These are phyloP conservation scores for Enteromius trimaculatus DNA, from an alignment of 2,797 vertebrate species.

Conservation along the genomic window DNA sequence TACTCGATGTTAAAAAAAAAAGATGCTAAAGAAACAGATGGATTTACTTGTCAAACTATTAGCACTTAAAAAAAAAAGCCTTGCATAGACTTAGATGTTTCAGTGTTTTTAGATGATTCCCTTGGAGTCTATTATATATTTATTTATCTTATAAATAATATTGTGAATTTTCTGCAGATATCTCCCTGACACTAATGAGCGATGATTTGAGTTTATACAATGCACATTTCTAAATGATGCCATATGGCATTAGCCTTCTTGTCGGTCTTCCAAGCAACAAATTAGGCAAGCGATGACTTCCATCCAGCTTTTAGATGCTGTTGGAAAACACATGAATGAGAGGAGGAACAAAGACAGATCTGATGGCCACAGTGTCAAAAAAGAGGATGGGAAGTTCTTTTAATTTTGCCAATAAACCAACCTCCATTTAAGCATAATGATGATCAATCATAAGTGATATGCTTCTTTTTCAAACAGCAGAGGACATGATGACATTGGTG, in stretches of 20 bases:
- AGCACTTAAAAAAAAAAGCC: not conserved
- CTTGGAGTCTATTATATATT: not conserved
- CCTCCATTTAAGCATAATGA: conserved; percentile 14
- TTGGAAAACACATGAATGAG: conserved; percentile 37
- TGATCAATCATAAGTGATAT: conserved; percentile 11
- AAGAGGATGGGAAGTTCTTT: not conserved
- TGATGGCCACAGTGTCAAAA: not conserved
- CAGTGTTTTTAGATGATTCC: not conserved
- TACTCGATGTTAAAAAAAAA: conserved; percentile 9
- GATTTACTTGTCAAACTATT: conserved; percentile 15
- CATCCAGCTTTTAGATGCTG: conserved; percentile 28
- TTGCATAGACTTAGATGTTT: not conserved
- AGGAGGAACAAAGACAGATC: conserved; percentile 31
- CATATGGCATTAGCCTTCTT: conserved; percentile 50
- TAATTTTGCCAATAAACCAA: conserved; percentile 2
- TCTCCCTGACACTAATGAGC: conserved; percentile 31
- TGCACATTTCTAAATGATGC: conserved; percentile 51
- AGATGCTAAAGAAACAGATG: conserved; percentile 5
- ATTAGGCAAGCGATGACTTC: conserved; percentile 42
- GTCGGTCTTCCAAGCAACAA: conserved; percentile 37
- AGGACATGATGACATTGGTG: conserved; percentile 38
- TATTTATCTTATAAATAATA: conserved; percentile 26
- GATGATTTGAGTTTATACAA: conserved; percentile 32
- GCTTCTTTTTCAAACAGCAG: conserved; percentile 1
- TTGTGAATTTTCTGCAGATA: conserved; percentile 22